Evolutionary conservation across 1,140 invertebrate genomes (phyloP).

Genomic region (Drosophila auraria): DNA sequence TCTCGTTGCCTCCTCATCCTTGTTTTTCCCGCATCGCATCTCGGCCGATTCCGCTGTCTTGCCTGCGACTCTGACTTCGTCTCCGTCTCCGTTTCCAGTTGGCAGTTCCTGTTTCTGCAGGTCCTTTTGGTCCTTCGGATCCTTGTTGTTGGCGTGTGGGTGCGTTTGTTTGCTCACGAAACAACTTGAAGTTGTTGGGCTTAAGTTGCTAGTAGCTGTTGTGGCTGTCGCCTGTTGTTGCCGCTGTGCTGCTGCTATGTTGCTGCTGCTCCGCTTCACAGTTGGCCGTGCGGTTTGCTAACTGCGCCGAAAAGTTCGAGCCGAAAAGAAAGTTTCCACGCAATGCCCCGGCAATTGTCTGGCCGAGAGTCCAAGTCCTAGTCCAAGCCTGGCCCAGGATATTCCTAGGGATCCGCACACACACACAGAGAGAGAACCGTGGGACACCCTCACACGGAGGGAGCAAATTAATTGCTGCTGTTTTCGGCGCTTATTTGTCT

Average conservation of each 20-base stretch:
- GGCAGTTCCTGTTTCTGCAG: slow-evolving; percentile 29
- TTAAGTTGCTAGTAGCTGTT: slow-evolving; percentile 78
- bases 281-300: slow-evolving; percentile 74
- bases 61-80: slow-evolving; percentile 4
- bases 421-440: slow-evolving; percentile 3
- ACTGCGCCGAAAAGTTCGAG: slow-evolving; percentile 70
- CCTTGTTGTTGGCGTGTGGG: slow-evolving; percentile 59
- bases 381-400: slow-evolving; percentile 8
- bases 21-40: slow-evolving; percentile 22
- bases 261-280: slow-evolving; percentile 58
- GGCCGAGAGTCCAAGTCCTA: slow-evolving; percentile 44
- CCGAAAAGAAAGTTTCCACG: slow-evolving; percentile 55
- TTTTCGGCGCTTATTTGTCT: slow-evolving; percentile 83
- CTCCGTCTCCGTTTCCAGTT: slow-evolving; percentile 32
- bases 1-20: slow-evolving; percentile 9
- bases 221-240: slow-evolving; percentile 61
- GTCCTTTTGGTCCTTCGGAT: slow-evolving; percentile 12
- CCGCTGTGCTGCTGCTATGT: slow-evolving; percentile 16
- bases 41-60: slow-evolving; percentile 18
- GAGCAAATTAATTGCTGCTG: slow-evolving; percentile 82
- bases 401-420: slow-evolving; percentile 23
- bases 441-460: slow-evolving; percentile 54
- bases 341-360: slow-evolving; percentile 67
- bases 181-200: slow-evolving; percentile 78
- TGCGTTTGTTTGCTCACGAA: slow-evolving; percentile 76